Percentiles rank a stretch among this genome's conserved stretches.
These are phyloP conservation scores for Drosophila kokeensis DNA, from an alignment of 2,888 invertebrate species.

Conservation along the genomic window DNA sequence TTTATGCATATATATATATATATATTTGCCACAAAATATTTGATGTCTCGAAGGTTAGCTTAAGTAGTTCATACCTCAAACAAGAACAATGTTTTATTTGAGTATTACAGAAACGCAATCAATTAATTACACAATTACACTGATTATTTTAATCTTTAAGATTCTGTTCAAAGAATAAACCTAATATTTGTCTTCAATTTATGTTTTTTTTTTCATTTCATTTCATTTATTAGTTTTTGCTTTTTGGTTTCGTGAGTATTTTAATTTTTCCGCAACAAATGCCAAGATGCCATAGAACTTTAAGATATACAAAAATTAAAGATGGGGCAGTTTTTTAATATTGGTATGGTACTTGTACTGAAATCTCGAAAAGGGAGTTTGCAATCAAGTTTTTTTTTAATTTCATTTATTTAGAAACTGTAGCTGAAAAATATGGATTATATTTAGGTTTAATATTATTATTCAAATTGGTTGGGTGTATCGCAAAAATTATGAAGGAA, in stretches of 20 bases:
- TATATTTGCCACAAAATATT: background rate
- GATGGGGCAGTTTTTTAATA: background rate
- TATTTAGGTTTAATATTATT: background rate
- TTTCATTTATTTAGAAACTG: background rate
- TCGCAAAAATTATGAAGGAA: background rate
- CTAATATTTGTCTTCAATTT: constrained; percentile 43
- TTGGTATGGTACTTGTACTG: background rate
- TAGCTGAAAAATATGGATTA: background rate
- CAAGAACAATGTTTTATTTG: constrained; percentile 32
- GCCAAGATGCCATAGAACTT: background rate
- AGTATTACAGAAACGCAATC: constrained; percentile 15
- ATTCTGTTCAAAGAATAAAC: constrained; percentile 65
- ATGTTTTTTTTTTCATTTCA: constrained; percentile 14
- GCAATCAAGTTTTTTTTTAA: background rate
- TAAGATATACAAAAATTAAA: background rate
- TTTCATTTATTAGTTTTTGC: background rate
- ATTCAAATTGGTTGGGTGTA: background rate
- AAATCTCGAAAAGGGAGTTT: background rate
- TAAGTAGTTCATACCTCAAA: constrained; percentile 43
- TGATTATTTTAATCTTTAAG: constrained; percentile 36
- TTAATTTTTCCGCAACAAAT: background rate
- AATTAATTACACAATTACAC: constrained; percentile 26
- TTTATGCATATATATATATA: background rate
- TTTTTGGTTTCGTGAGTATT: background rate
- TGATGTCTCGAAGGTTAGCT: constrained; percentile 9